Evolutionary conservation across 2,797 vertebrate species (phyloP), one percentile per base, ranked within the genome.

Genomic region (Chelmon rostratus): DNA sequence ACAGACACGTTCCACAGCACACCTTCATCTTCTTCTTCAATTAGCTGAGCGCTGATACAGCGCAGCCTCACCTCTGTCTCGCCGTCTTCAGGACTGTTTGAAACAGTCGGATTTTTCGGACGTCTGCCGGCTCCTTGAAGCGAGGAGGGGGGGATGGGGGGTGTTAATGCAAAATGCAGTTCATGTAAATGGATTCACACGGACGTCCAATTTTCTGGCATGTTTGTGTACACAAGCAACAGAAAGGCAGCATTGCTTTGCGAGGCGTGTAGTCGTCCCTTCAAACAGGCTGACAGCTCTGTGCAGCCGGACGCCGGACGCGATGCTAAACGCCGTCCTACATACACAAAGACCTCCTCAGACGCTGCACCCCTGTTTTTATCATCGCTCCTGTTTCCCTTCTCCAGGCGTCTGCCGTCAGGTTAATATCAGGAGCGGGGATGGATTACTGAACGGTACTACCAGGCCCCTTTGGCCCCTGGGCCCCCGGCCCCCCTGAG

Each of bases 231-330:
- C 42, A 28, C 50, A 68, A 25, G 31, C 42, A 28, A 28, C 53
- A 67, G 37, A 49, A 38, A 18, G 68, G 31, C 47, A 2, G 65
- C 25, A 8, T 64, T 65, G 70, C 49, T 54, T 54, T 73, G 78
- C 44, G 57, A 57, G 49, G 42, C 62, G 40, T 49, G 81, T 46
- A 28, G 76, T 8, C 47, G 49, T 73, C 31, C 33, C 59, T 73
- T 83, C 82, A 88, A 42, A 78, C 66, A 7, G 33, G 16, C 58
- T 82, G 85, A 87, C 88, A 88, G 79, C 68, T 78, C 63, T 2
- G 74, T 8, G 78, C 61, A 65, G 57, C 38, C 67, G 3, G 31
- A 37, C 62, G 16, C 62, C 67, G 46, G 49, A 73, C 83, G 63
- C 42, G 1, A 19, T 23, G 63, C 61, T 66, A 62, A 73, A 69